Percentiles rank a stretch among this genome's conserved stretches.
Conservation (phyloP, 1,140 invertebrate genomes). For the Heliconius hermathena region DNA sequence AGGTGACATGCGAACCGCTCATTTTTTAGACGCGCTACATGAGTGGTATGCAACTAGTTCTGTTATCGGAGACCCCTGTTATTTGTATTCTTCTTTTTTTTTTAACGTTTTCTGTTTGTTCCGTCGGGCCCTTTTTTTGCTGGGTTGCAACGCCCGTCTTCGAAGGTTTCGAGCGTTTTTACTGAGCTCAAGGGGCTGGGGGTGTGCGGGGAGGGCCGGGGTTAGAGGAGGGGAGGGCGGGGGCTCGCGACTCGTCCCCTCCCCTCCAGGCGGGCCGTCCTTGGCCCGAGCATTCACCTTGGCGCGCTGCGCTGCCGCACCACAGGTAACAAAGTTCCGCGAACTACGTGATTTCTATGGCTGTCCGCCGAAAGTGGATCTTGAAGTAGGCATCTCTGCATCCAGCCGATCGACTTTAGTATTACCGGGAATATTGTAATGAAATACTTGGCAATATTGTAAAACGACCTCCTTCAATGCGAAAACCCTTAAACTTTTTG, state of each 20-base stretch:
- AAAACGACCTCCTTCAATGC: conserved; percentile 49
- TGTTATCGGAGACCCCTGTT: conserved; percentile 71
- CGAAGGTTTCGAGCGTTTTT: conserved; percentile 72
- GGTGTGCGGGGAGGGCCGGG: conserved; percentile 27
- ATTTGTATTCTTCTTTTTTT: conserved; percentile 66
- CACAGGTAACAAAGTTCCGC: conserved; percentile 80
- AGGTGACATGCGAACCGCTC: conserved; percentile 71
- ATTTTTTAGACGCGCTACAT: conserved; percentile 47
- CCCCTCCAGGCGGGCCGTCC: conserved; percentile 64
- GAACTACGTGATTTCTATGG: conserved; percentile 80
- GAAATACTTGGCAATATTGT: conserved; percentile 60
- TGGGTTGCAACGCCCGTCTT: conserved; percentile 66
- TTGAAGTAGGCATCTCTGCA: conserved; percentile 58
- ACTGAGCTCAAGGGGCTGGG: conserved; percentile 46
- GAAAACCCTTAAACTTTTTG: conserved; percentile 53
- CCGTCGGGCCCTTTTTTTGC: conserved; percentile 77
- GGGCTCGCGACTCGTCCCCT: conserved; percentile 49
- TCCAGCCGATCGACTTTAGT: conserved; percentile 65
- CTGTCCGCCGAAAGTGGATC: conserved; percentile 75
- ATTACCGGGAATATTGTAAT: conserved; percentile 72
- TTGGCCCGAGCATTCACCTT: conserved; percentile 80
- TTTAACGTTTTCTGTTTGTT: conserved; percentile 77
- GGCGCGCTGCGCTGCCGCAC: conserved; percentile 74
- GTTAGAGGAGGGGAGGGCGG: conserved; percentile 34
- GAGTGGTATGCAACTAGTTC: conserved; percentile 60